Evolutionary conservation across 1,140 invertebrate genomes (phyloP).

Genomic region (Trichonephila clavata): DNA sequence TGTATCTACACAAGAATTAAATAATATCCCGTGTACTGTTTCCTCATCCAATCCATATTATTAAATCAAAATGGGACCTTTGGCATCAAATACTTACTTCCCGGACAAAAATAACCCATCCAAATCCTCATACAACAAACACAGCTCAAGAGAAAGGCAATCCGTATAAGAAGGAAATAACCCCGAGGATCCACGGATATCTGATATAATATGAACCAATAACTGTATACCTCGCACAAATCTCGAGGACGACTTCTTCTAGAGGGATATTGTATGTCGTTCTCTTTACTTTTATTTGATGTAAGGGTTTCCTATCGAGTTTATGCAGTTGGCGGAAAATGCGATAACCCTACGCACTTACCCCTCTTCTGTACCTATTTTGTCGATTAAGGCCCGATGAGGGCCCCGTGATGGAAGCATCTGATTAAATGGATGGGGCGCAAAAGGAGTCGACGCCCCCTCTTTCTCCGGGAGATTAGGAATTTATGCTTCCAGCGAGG

Average conservation of each 20-base stretch:
- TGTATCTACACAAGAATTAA: no score
- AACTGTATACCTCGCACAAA: background rate
- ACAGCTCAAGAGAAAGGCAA: conserved; percentile 7
- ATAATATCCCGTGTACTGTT: no score
- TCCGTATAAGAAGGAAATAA: conserved; percentile 41
- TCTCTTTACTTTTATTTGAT: conserved; percentile 44
- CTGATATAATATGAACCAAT: conserved; percentile 54
- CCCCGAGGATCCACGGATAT: background rate
- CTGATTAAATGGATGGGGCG: conserved; percentile 52
- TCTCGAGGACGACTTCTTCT: conserved; percentile 16
- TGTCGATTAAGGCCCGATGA: conserved; percentile 38
- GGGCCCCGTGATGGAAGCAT: conserved; percentile 6
- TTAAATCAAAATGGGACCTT: no score
- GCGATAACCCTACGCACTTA: conserved; percentile 12
- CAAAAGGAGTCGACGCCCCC: conserved; percentile 23
- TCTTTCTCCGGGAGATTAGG: conserved; percentile 32
- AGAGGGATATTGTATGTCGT: conserved; percentile 32
- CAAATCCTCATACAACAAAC: background rate
- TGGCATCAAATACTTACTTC: background rate
- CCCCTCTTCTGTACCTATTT: conserved; percentile 16
- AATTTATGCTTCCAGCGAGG: conserved; percentile 16
- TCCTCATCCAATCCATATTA: no score
- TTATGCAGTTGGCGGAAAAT: conserved; percentile 48
- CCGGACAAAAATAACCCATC: background rate
- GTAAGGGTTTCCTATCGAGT: conserved; percentile 22